A percentile compares a stretch with the other conserved stretches of the same genome.
Evolutionary conservation across 2,888 invertebrate genomes (phyloP).

Genomic region (Dryocosmus kuriphilus): DNA sequence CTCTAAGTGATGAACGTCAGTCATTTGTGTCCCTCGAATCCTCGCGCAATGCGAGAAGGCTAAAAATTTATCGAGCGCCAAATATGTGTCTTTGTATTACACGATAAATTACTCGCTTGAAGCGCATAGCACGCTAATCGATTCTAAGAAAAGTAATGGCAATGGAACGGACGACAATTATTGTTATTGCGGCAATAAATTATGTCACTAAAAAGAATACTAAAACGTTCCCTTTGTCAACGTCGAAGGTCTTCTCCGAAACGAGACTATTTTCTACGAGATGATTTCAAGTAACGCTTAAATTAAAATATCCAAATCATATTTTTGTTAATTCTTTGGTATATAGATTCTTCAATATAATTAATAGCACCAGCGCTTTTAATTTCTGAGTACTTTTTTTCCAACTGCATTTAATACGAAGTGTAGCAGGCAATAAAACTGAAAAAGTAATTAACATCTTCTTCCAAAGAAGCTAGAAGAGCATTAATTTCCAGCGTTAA

Average conservation of each 20-base stretch:
- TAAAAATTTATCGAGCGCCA: constrained; percentile 20
- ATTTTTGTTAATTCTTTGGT: too few relatives aligned
- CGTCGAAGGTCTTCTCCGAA: neutral
- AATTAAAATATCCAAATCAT: too few relatives aligned
- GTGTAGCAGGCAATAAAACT: neutral
- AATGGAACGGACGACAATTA: constrained; percentile 19
- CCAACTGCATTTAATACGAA: neutral
- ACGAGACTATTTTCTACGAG: neutral
- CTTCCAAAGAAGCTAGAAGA: neutral
- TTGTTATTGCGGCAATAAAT: constrained; percentile 5
- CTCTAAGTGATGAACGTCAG: constrained; percentile 65
- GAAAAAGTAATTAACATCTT: neutral
- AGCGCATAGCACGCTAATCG: constrained; percentile 24
- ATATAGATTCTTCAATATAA: too few relatives aligned
- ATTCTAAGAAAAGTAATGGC: constrained; percentile 31
- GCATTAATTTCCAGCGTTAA: constrained; percentile 3
- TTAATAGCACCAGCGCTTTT: too few relatives aligned
- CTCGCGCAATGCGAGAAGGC: constrained; percentile 12
- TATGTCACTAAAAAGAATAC: neutral
- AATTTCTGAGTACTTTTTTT: neutral
- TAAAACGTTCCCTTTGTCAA: neutral
- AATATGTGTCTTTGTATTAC: constrained; percentile 32
- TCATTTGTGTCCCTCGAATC: constrained; percentile 60
- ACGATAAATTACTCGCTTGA: constrained; percentile 27
- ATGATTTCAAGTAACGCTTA: neutral